Conservation (phyloP, 2,797 vertebrate species). For the Leptoclinus maculatus region DNA sequence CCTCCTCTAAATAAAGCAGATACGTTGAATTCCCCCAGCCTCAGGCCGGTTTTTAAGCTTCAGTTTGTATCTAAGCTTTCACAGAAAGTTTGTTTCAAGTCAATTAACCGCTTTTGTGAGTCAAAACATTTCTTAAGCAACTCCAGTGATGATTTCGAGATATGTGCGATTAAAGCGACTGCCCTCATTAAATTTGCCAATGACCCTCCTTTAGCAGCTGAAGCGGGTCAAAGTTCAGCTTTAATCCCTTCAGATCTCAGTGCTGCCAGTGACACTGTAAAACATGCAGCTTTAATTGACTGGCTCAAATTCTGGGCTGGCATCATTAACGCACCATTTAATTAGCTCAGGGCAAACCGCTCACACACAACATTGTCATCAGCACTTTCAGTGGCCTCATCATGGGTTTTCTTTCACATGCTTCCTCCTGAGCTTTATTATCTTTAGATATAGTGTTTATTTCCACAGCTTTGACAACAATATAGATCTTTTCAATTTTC, state of each 20-base stretch:
- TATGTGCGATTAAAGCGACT: conserved; percentile 39
- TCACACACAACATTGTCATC: conserved; percentile 25
- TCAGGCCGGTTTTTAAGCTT: conserved; percentile 34
- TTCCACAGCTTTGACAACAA: background rate
- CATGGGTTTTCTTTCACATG: background rate
- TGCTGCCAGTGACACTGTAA: conserved; percentile 55
- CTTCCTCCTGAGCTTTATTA: background rate
- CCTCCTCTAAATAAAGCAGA: conserved; percentile 8
- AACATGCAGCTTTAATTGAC: conserved; percentile 67
- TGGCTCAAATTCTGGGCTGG: conserved; percentile 54
- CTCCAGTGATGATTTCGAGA: conserved; percentile 52
- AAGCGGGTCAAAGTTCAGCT: conserved; percentile 64
- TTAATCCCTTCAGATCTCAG: conserved; percentile 71
- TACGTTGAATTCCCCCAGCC: conserved; percentile 34
- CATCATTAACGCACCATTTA: conserved; percentile 56
- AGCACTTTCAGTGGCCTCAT: background rate
- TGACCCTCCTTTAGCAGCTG: conserved; percentile 61
- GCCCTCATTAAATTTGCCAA: conserved; percentile 66
- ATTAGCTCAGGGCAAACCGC: conserved; percentile 48
- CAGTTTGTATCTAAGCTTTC: conserved; percentile 47
- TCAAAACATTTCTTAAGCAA: conserved; percentile 48
- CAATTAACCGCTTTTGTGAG: conserved; percentile 59
- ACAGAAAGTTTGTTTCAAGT: conserved; percentile 55
- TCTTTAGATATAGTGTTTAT: background rate
- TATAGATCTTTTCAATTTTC: background rate